Conservation (phyloP, 2,888 invertebrate species). For the Hyalella azteca region DNA sequence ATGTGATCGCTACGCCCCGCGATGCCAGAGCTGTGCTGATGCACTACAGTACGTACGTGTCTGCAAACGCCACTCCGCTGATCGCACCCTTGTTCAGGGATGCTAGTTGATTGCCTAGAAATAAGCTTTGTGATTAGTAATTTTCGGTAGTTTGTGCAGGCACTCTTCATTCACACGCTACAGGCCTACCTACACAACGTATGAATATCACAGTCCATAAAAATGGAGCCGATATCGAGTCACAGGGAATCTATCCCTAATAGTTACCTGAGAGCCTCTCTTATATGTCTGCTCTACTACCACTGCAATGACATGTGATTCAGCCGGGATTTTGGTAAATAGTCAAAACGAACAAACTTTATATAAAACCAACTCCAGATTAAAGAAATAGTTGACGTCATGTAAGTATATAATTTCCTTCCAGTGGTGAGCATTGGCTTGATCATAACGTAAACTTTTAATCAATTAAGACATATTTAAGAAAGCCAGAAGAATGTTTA, state of each 20-base stretch:
- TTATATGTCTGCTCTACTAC: not conserved
- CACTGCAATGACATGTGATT: too few species aligned
- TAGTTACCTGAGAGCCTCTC: slow-evolving; percentile 55
- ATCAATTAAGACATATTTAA: too few species aligned
- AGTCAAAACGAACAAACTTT: too few species aligned
- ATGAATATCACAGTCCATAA: not conserved
- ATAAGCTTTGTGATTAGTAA: slow-evolving; percentile 71
- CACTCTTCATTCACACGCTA: slow-evolving; percentile 51
- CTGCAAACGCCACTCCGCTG: slow-evolving; percentile 36
- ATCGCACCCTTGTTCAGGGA: slow-evolving; percentile 48
- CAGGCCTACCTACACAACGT: not conserved
- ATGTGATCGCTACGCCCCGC: too few species aligned
- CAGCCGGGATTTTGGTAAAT: too few species aligned
- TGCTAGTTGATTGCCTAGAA: slow-evolving; percentile 65
- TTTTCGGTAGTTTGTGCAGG: slow-evolving; percentile 56
- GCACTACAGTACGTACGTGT: slow-evolving; percentile 51
- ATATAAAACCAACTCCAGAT: too few species aligned
- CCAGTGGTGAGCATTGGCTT: too few species aligned
- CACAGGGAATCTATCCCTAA: not conserved
- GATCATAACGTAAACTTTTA: too few species aligned
- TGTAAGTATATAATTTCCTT: too few species aligned
- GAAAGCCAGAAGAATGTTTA: too few species aligned
- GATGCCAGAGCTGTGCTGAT: not conserved
- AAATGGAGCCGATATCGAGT: not conserved
- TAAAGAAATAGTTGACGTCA: too few species aligned